Evolutionary conservation across 2,113 vertebrate genomes (phyloP).

Genomic region (Onychostoma macrolepis): DNA sequence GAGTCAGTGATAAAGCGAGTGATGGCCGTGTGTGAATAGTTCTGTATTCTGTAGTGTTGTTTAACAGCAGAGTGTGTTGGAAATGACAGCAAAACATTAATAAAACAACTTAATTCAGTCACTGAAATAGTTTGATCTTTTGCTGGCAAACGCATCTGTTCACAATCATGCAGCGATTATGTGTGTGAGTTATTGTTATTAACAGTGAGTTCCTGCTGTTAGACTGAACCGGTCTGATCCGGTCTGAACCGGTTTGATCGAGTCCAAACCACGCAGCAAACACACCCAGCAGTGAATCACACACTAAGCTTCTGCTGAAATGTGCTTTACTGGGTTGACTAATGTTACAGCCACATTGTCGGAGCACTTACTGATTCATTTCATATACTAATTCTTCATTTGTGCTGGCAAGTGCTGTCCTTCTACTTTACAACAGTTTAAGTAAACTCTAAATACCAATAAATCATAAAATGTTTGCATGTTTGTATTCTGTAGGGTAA

Average conservation of each 20-base stretch:
- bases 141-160: no score
- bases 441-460: no score
- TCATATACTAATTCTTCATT: no score
- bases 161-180: no score
- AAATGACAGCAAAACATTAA: background rate
- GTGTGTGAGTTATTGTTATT: background rate
- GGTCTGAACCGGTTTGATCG: slow-evolving; percentile 37
- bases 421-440: no score
- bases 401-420: no score
- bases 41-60: background rate
- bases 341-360: background rate
- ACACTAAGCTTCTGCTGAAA: background rate
- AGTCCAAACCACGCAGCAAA: background rate
- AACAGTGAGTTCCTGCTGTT: background rate
- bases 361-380: background rate
- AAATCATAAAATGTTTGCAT: no score
- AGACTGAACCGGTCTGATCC: slow-evolving; percentile 26
- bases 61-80: background rate
- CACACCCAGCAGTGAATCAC: background rate
- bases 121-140: no score
- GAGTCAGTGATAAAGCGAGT: background rate
- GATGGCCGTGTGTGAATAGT: no score
- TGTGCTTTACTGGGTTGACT: no score
- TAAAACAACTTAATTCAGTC: no score
- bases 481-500: no score